Conservation (phyloP, 2,113 vertebrate species). For the Sylvilagus bachmani region DNA sequence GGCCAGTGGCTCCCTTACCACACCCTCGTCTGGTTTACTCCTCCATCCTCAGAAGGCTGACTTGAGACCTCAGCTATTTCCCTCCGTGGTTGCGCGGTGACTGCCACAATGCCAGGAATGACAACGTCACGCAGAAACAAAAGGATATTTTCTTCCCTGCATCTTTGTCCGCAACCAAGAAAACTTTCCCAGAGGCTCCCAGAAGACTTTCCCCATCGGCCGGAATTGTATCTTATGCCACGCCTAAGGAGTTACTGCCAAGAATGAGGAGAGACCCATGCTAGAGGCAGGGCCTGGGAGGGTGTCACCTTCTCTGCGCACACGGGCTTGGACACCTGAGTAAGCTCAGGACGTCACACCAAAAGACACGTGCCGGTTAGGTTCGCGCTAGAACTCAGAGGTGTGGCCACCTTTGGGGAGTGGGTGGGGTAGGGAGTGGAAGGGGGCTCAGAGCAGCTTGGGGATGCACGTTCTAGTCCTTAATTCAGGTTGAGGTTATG, state of each 20-base stretch:
- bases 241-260: not conserved
- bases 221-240: not conserved
- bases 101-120: not conserved
- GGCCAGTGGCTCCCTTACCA: not conserved
- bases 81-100: not conserved
- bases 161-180: not conserved
- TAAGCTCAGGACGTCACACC: not conserved
- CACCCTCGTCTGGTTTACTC: not conserved
- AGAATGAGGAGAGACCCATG: not conserved
- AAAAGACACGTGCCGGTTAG: not conserved
- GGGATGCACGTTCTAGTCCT: not conserved
- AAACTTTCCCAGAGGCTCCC: not conserved
- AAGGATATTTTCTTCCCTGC: not conserved
- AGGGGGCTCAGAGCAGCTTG: not conserved
- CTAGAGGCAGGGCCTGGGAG: not conserved
- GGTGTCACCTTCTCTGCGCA: not conserved
- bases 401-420: not conserved
- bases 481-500: not conserved
- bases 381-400: not conserved
- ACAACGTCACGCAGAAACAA: not conserved
- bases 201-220: not conserved
- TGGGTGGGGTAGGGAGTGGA: not conserved
- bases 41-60: not conserved
- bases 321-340: not conserved
- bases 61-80: not conserved